These are phyloP conservation scores for Diogma glabrata DNA, from an alignment of 2,888 invertebrate genomes.

Conservation along the genomic window DNA sequence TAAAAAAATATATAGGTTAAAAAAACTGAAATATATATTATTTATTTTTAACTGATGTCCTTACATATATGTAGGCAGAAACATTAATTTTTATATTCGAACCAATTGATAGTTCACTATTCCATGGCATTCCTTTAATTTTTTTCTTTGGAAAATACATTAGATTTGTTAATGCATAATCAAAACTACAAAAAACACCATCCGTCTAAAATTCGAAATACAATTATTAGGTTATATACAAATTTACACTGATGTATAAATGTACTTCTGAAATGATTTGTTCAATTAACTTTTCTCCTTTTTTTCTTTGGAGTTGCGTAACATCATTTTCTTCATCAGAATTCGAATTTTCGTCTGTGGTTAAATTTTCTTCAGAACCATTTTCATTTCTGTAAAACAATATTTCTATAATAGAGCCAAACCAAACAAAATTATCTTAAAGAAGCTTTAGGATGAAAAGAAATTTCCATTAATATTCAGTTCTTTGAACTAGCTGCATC, in stretches of 20 bases:
- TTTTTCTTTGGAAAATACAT: conserved; percentile 42
- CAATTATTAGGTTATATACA: too few relatives aligned
- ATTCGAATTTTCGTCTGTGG: conserved; percentile 8
- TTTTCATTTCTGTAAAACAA: neutral
- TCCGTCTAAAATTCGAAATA: conserved; percentile 24
- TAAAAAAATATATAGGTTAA: conserved; percentile 17
- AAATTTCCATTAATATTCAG: too few relatives aligned
- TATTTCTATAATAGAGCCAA: too few relatives aligned
- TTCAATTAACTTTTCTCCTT: conserved; percentile 27
- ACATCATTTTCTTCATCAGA: too few relatives aligned
- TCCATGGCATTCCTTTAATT: conserved; percentile 48
- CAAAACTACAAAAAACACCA: conserved; percentile 42
- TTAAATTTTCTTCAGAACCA: neutral
- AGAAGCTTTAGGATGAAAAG: too few relatives aligned
- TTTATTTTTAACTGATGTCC: conserved; percentile 20
- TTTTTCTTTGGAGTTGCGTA: conserved; percentile 24
- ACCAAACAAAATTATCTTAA: too few relatives aligned
- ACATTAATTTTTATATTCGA: conserved; percentile 49
- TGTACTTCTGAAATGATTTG: conserved; percentile 34
- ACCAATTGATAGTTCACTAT: conserved; percentile 48
- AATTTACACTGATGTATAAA: neutral
- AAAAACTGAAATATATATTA: conserved; percentile 17
- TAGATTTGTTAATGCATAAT: conserved; percentile 48
- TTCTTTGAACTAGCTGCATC: too few relatives aligned
- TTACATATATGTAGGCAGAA: conserved; percentile 28